Percentiles rank a stretch among this genome's conserved stretches.
These are phyloP conservation scores for Coenonympha arcania DNA, from an alignment of 2,888 invertebrate genomes.

Conservation along the genomic window DNA sequence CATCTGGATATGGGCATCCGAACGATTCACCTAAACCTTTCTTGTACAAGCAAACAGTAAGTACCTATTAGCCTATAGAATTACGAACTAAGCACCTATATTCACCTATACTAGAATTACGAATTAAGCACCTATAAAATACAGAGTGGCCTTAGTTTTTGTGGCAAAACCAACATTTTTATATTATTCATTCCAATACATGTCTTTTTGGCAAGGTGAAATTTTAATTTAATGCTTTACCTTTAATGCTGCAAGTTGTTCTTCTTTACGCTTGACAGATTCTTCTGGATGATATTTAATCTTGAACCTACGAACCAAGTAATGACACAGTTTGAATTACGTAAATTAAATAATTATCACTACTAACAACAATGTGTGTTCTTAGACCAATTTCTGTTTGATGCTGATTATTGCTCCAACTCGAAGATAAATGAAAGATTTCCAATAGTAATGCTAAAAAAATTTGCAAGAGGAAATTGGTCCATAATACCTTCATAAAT, in stretches of 20 bases:
- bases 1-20: too few relatives aligned
- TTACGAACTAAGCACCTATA: too few relatives aligned
- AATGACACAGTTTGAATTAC: neutral
- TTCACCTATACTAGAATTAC: too few relatives aligned
- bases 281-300: constrained; percentile 99
- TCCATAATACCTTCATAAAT: constrained; percentile 25
- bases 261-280: constrained; percentile 89
- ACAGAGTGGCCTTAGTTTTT: too few relatives aligned
- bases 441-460: neutral
- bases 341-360: neutral
- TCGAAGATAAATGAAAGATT: neutral
- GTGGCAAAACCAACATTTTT: too few relatives aligned
- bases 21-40: too few relatives aligned
- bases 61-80: too few relatives aligned
- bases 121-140: too few relatives aligned
- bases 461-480: constrained; percentile 30
- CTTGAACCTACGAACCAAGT: constrained; percentile 87
- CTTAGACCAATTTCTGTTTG: constrained; percentile 24
- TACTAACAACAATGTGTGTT: constrained; percentile 10
- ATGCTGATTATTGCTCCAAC: neutral
- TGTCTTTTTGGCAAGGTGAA: too few relatives aligned
- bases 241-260: constrained; percentile 85
- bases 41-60: too few relatives aligned
- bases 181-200: too few relatives aligned
- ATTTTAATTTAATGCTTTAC: too few relatives aligned